A percentile compares a stretch with the other conserved stretches of the same genome.
Evolutionary conservation across 2,888 invertebrate genomes (phyloP).

Genomic region (Nasonovia ribisnigri): DNA sequence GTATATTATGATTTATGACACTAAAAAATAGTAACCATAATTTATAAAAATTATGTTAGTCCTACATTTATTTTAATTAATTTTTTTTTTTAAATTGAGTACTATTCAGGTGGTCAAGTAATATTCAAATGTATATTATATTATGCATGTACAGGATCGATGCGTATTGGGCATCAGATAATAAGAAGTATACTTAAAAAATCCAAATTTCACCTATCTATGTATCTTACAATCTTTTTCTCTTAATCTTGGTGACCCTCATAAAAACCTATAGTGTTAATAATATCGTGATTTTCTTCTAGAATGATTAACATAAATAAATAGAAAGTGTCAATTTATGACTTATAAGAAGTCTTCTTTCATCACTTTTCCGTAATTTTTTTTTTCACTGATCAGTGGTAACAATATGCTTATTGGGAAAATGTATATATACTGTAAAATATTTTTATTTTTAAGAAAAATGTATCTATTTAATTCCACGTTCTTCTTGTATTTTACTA

Average conservation of each 20-base stretch:
- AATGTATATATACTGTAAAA: neutral
- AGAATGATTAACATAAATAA: no score
- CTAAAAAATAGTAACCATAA: neutral
- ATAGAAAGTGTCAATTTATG: no score
- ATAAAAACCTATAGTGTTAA: no score
- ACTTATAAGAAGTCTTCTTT: no score
- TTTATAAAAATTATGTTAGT: neutral
- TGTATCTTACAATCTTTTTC: no score
- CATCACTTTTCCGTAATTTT: neutral
- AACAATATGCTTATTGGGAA: neutral
- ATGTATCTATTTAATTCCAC: neutral
- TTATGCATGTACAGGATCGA: neutral
- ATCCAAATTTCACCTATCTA: no score
- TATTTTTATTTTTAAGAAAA: neutral
- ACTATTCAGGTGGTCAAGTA: neutral
- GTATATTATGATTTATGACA: conserved; percentile 66
- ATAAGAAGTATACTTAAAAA: neutral
- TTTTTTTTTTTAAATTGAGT: neutral
- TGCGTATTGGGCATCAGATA: neutral
- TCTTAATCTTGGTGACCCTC: no score
- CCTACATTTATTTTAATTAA: neutral
- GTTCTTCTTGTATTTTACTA: neutral
- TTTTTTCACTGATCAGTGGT: neutral
- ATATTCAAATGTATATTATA: neutral
- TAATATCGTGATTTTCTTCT: no score